Base-by-base conservation (phyloP, 2,113 vertebrate species). In the Neodon shergylaensis region DNA sequence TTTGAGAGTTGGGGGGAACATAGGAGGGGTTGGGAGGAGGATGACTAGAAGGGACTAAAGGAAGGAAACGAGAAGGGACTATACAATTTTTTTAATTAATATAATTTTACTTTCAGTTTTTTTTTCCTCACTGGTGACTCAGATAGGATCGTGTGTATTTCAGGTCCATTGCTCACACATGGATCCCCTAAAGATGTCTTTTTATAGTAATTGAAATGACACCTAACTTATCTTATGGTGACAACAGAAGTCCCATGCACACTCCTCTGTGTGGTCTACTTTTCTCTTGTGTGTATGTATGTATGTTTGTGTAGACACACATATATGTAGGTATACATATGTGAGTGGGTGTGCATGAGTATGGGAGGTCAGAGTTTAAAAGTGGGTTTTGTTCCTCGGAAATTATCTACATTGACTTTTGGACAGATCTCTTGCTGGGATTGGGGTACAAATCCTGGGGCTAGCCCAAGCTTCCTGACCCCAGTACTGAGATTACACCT, bases 31-130 rank as follows among this genome's bases (percentile, higher is more conserved):
- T 54, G 54, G 17, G 16, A 54, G 54, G 54, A 58, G 54, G 54
- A 58, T 58, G 54, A 21, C 54, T 21, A 58, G 17, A 58, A 54
- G 19, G 19, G 54, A 58, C 36, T 42, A 22, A 22, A 61, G 14
- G 22, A 42, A 82, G 11, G 21, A 61, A 61, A 83, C 0, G 54
- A 39, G 54, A 24, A 83, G 1, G n/a, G 1, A 61, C 26, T 17
- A 42, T 90, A 94, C 63, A 90, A 6, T 16, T 44, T 49, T 68
- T 49, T 47, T 83, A 91, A 58, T 82, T 61, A 92, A 96, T 79
- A 13, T 61, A 63, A 28, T 24, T 91, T 82, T 83, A 68, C 63
- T 49, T 93, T 74, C 22, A 33, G 19, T 14, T 5, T 17, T 54
- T 76, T 76, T 54, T 81, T 21, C 8, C 31, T 66, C 14, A 7